Evolutionary conservation across 2,113 vertebrate species (phyloP), one percentile per base, ranked within the genome.

Genomic region (Arizona elegans): DNA sequence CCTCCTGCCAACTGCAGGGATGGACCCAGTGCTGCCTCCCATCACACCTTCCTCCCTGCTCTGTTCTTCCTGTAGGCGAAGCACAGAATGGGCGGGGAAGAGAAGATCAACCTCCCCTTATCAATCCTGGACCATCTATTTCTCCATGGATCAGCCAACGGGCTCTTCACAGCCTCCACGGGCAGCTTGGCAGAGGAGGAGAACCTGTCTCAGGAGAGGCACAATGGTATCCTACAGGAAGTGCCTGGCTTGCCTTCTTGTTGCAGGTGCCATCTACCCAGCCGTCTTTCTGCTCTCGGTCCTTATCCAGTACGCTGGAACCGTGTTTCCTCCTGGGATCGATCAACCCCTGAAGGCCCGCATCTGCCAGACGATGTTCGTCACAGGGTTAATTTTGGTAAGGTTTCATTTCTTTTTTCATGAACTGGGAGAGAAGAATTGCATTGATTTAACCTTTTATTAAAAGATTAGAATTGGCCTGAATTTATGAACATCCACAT

Each of bases 331-430:
- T 86, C 92, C 94, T 15, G 97, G 96, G 91, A 96, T 97, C 15
- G 96, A 95, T 0, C 95, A 97, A 11, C 96, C 96, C 52, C 93
- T 96, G 86, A 97, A 97, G 88, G 58, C 96, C 52, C 95, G 86
- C 1, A 26, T 96, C 26, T 96, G 12, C 85, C 53, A 96, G 15
- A 94, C 91, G 0, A 0, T 91, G 29, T 0, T 97, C 90, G 91
- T 95, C 8, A 86, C 95, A 13, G 0, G 21, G 38, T 33, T 96
- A 12, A 1, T 86, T 0, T 0, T 0, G 89, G 97, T 97, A 96
- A 97, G 97, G 17, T 43, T 43, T 43, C 75, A 21, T 8, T 43
- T n/a, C n/a, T 75, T 17, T 96, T 13, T 43, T 24, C n/a, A 52
- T 86, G n/a, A 38, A 92, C 47, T 92, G 93, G 88, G 75, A 86